Conservation (phyloP, 2,888 invertebrate genomes). For the Rhagophthalmus giganteus region DNA sequence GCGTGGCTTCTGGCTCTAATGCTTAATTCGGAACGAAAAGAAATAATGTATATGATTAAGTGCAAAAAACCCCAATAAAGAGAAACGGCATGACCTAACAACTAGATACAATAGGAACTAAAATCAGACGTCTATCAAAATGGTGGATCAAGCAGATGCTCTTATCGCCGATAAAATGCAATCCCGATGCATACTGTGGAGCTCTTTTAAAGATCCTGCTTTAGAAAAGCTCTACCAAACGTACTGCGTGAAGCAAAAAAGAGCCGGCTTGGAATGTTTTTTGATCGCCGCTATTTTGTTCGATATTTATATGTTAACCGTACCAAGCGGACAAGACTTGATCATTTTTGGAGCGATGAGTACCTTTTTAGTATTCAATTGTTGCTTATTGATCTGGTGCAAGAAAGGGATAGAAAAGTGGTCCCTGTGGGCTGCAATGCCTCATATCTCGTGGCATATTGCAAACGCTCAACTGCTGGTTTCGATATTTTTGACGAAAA, state of each 20-base stretch:
- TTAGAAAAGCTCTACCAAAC: conserved; percentile 72
- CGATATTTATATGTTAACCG: conserved; percentile 63
- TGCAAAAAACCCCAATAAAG: too few relatives aligned
- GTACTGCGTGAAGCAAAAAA: conserved; percentile 72
- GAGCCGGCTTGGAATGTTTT: conserved; percentile 71
- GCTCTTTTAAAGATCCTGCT: conserved; percentile 64
- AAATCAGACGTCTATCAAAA: too few relatives aligned
- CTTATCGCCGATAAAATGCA: conserved; percentile 46
- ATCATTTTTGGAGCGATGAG: conserved; percentile 50
- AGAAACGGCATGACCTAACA: too few relatives aligned
- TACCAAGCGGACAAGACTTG: conserved; percentile 59
- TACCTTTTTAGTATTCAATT: conserved; percentile 51
- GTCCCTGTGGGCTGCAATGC: conserved; percentile 61
- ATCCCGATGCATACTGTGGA: conserved; percentile 39
- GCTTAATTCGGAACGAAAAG: too few relatives aligned
- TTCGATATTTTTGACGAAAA: conserved; percentile 64
- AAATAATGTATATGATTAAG: too few relatives aligned
- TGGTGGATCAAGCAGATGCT: conserved; percentile 47
- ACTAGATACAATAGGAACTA: too few relatives aligned
- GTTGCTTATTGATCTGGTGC: conserved; percentile 52
- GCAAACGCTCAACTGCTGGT: conserved; percentile 65
- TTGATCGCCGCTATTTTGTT: conserved; percentile 68
- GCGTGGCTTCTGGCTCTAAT: too few relatives aligned
- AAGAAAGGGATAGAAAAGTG: conserved; percentile 45
- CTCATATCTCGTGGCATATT: conserved; percentile 68